phyloP scores from a whole-genome alignment of 2,113 vertebrate species.

The Phylloscopus trochiloides region DNA sequence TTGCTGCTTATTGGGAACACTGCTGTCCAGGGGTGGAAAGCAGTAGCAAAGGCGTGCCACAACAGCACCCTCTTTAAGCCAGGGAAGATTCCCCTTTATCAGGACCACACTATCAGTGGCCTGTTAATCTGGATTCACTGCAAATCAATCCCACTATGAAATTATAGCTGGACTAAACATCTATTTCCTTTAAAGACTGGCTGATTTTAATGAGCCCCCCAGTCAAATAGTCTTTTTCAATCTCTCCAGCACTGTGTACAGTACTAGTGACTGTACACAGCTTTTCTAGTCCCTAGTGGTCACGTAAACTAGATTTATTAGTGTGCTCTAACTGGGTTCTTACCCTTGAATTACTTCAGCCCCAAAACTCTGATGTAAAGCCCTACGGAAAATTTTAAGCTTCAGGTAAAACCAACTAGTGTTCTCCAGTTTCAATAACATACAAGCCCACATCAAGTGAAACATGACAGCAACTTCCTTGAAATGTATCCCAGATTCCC shows the following conservation, averaged over 20 bases:
- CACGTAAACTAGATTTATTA: background rate
- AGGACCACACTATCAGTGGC: background rate
- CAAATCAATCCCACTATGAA: background rate
- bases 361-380: conserved; percentile 1
- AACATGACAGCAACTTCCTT: conserved; percentile 48
- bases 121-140: background rate
- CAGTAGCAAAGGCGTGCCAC: background rate
- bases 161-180: background rate
- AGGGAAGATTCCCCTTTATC: background rate
- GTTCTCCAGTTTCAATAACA: conserved; percentile 37
- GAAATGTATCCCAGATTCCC: conserved; percentile 11
- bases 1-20: background rate
- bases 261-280: background rate
- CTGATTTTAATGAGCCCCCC: background rate
- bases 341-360: background rate
- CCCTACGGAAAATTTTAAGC: background rate
- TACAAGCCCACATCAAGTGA: conserved; percentile 2
- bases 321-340: background rate
- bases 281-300: background rate
- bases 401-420: conserved; percentile 25
- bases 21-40: background rate
- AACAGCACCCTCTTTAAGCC: background rate
- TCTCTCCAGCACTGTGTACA: background rate
- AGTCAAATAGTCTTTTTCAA: background rate
- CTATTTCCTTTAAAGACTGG: background rate